Percentiles rank a stretch among this genome's conserved stretches.
Evolutionary conservation across 2,113 vertebrate species (phyloP).

Genomic region (Labeo rohita): DNA sequence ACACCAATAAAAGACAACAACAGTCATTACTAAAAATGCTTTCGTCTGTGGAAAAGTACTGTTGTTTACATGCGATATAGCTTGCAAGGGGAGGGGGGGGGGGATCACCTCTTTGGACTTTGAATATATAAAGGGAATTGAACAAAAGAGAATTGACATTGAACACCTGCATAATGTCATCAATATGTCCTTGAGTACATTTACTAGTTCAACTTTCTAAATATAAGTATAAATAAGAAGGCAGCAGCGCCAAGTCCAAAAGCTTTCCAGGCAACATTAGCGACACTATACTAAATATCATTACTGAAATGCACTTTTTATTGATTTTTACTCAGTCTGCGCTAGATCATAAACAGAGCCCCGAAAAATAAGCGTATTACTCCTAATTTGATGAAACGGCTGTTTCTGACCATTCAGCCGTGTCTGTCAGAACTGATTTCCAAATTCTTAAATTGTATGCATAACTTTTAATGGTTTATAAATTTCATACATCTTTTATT

Average conservation of each 20-base stretch:
- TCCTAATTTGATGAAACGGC: conserved; percentile 32
- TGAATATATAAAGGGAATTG: not conserved
- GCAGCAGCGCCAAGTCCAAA: not conserved
- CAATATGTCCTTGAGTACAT: not conserved
- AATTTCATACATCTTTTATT: conserved; percentile 25
- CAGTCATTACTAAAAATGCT: conserved; percentile 6
- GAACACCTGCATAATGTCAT: not conserved
- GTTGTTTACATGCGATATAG: not conserved
- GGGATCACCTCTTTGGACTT: not conserved
- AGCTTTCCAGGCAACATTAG: conserved; percentile 15
- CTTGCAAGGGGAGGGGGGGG: not conserved
- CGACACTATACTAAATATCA: not conserved
- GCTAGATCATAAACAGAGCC: conserved; percentile 18
- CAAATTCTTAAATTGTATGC: conserved; percentile 16
- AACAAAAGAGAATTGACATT: not conserved
- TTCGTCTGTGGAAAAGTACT: not conserved
- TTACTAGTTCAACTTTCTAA: not conserved
- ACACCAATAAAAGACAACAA: not conserved
- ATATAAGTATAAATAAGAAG: not conserved
- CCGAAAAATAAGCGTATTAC: conserved; percentile 18
- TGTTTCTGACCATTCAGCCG: conserved; percentile 6
- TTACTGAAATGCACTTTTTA: conserved; percentile 24
- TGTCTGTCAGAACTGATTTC: conserved; percentile 26
- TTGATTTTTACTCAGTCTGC: conserved; percentile 11
- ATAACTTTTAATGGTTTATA: conserved; percentile 32